A percentile compares a stretch with the other conserved stretches of the same genome.
Conservation (phyloP, 1,140 invertebrate species). For the Drosophila saltans region DNA sequence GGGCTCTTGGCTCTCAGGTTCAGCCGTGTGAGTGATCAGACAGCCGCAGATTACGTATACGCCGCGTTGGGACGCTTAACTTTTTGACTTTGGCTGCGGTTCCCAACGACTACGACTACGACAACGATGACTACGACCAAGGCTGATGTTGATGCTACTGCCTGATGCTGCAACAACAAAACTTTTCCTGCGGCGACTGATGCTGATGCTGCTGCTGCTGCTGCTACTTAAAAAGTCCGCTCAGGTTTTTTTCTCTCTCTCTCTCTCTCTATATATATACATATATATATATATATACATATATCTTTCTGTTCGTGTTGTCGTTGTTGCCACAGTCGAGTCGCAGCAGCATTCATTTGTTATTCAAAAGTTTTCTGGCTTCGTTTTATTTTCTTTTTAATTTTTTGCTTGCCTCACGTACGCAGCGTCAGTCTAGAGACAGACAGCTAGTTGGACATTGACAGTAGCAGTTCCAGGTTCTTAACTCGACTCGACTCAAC, state of each 20-base stretch:
- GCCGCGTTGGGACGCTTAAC: slow-evolving; percentile 72
- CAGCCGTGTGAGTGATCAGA: slow-evolving; percentile 74
- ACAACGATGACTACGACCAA: slow-evolving; percentile 1
- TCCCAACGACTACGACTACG: slow-evolving; percentile 22
- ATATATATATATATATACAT: background rate
- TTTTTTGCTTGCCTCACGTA: slow-evolving; percentile 40
- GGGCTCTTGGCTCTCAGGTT: slow-evolving; percentile 38
- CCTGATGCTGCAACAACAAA: slow-evolving; percentile 26
- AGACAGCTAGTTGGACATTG: slow-evolving; percentile 20
- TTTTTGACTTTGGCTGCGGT: slow-evolving; percentile 78
- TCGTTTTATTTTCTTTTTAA: slow-evolving; percentile 38
- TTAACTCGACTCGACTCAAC: slow-evolving; percentile 8
- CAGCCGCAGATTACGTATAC: slow-evolving; percentile 79
- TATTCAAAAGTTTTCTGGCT: slow-evolving; percentile 76
- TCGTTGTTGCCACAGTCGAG: slow-evolving; percentile 52
- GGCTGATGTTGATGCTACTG: slow-evolving; percentile 35
- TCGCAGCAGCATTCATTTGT: slow-evolving; percentile 66
- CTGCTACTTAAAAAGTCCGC: slow-evolving; percentile 74
- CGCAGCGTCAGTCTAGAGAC: slow-evolving; percentile 18
- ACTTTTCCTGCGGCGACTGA: slow-evolving; percentile 36
- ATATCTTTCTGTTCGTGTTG: slow-evolving; percentile 10
- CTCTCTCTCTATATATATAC: slow-evolving; percentile 6
- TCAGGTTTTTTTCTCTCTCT: slow-evolving; percentile 56
- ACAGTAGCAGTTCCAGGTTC: slow-evolving; percentile 17
- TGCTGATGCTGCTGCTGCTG: slow-evolving; percentile 44